phyloP scores from a whole-genome alignment of 2,888 invertebrate genomes.

The Abrostola tripartita region DNA sequence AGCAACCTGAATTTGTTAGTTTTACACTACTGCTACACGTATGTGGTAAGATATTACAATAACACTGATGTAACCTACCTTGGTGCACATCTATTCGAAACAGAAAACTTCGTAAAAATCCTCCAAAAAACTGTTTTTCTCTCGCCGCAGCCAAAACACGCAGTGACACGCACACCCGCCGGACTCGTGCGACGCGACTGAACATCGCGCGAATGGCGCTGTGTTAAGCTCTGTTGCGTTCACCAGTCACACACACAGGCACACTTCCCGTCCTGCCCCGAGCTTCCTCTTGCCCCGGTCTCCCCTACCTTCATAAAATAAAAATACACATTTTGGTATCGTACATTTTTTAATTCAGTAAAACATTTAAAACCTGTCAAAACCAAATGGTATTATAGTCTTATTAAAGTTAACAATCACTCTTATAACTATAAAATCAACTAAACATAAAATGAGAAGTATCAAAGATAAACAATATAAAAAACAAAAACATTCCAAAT shows the following conservation, averaged over 20 bases:
- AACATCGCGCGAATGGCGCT: conserved; percentile 26
- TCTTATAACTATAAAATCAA: too few relatives aligned
- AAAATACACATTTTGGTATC: too few relatives aligned
- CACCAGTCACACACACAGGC: conserved; percentile 21
- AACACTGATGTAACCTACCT: conserved; percentile 9
- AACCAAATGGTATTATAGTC: too few relatives aligned
- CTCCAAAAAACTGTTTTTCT: conserved; percentile 16
- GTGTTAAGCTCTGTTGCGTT: conserved; percentile 19
- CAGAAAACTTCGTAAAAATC: conserved; percentile 11
- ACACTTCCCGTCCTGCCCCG: conserved; percentile 27
- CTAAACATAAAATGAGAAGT: too few relatives aligned
- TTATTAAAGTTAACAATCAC: too few relatives aligned
- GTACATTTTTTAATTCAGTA: not conserved
- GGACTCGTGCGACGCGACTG: conserved; percentile 20
- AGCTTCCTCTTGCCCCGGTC: conserved; percentile 6
- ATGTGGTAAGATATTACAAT: conserved; percentile 10
- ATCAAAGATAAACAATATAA: too few relatives aligned
- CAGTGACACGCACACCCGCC: conserved; percentile 4
- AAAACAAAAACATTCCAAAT: too few relatives aligned
- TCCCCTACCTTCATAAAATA: not conserved
- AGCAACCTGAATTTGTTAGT: conserved; percentile 21
- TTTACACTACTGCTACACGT: conserved; percentile 20
- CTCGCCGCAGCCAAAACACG: conserved; percentile 23
- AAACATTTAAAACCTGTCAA: too few relatives aligned
- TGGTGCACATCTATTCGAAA: conserved; percentile 15